Percentiles rank a stretch among this genome's conserved stretches.
These are phyloP conservation scores for Chrysocyon brachyurus DNA, from an alignment of 2,797 vertebrate genomes.

Conservation along the genomic window DNA sequence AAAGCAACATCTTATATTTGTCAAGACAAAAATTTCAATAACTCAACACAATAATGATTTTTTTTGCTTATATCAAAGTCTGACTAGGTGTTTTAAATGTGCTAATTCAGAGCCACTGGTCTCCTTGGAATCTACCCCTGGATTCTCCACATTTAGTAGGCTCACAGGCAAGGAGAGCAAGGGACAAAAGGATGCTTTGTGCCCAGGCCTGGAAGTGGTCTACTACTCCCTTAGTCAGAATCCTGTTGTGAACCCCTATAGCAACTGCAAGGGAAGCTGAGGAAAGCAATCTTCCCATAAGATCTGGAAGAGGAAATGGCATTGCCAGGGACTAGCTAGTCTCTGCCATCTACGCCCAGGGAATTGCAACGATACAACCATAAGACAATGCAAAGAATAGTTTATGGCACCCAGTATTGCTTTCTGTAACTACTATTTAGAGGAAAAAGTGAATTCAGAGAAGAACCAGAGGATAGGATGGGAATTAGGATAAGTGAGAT, in stretches of 20 bases:
- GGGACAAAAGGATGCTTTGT: not conserved
- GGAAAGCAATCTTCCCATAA: not conserved
- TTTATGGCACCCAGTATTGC: not conserved
- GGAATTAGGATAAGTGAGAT: not conserved
- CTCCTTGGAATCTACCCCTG: not conserved
- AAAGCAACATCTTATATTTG: not conserved
- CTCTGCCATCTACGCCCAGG: not conserved
- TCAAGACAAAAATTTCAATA: not conserved
- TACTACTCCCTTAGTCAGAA: not conserved
- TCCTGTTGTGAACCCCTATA: not conserved
- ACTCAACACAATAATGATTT: not conserved
- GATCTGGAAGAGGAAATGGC: not conserved
- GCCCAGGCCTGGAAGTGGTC: not conserved
- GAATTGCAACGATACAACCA: not conserved
- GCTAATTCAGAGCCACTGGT: not conserved
- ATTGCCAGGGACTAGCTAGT: not conserved
- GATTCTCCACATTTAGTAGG: not conserved
- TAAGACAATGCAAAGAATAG: not conserved
- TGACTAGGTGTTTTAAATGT: not conserved
- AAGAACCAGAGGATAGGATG: not conserved
- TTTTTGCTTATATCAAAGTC: not conserved
- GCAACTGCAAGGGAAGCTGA: not conserved
- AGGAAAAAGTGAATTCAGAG: not conserved
- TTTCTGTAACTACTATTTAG: not conserved
- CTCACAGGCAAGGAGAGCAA: not conserved